Evolutionary conservation across 92 coral and sea anemone genomes (phyloP), one percentile per base, ranked within the genome.

Genomic region (Actinernus sp.): DNA sequence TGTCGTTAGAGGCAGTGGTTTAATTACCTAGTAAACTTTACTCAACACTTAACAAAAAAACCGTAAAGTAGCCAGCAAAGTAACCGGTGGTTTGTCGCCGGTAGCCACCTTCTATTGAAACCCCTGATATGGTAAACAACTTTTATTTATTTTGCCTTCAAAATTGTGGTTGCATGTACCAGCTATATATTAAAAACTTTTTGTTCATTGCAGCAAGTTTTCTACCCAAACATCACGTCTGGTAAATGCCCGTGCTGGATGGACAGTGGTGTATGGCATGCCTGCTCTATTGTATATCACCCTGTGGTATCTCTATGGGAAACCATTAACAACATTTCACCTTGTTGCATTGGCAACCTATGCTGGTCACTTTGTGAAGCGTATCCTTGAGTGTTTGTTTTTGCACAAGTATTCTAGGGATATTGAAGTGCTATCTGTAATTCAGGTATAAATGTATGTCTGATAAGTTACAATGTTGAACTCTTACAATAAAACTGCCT

Each of bases 321-420:
- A 70, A 64, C 96, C 96, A 17, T 46, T 31, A 4, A 62, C 85
- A 50, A 36, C 20, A 37, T 84, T 69, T 68, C 96, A 90, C 47
- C 61, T 75, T 57, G 77, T 85, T 40, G 85, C 89, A 4, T 19
- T 75, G 78, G 62, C 57, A 25, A 73, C 86, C 0, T 90, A 80
- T 67, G 60, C 74, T 27, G 80, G 61, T 23, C 96, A 90, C 30
- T 85, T 90, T 47, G 13, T 58, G 3, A 90, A 90, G 49, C 85
- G 96, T 26, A 69, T 85, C 19, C 31, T 81, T 18, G 96, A 89
- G 63, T 88, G 78, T 30, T 44, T 84, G 21, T 58, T 89, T 57
- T 54, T 89, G 1, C 96, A 89, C 76, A 89, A 80, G 55, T 89
- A 89, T 81, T 89, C 96, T 61, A 85, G 74, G 61, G 81, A 80